Percentiles rank a stretch among this genome's conserved stretches.
Conservation (phyloP, 1,140 invertebrate genomes). For the Rhynchophorus ferrugineus region DNA sequence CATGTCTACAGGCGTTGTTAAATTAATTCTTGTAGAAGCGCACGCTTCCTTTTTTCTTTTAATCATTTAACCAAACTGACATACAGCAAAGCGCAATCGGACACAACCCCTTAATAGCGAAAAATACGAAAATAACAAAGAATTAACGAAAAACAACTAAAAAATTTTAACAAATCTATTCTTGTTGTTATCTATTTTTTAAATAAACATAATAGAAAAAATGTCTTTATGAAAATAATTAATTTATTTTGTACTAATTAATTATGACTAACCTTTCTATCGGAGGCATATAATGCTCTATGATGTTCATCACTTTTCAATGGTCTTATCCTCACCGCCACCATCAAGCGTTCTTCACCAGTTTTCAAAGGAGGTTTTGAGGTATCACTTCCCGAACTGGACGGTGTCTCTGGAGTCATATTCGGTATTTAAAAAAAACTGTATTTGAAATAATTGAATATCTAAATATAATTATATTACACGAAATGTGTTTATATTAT, state of each 20-base stretch:
- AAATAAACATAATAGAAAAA: neutral
- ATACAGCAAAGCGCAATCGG: too few species aligned
- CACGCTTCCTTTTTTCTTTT: too few species aligned
- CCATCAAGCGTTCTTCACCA: slow-evolving; percentile 37
- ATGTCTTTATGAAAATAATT: neutral
- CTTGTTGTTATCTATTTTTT: too few species aligned
- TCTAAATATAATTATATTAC: neutral
- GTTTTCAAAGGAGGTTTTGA: slow-evolving; percentile 22
- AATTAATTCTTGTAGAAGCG: too few species aligned
- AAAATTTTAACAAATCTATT: too few species aligned
- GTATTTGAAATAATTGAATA: neutral
- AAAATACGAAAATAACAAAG: too few species aligned
- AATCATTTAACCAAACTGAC: too few species aligned
- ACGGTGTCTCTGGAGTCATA: slow-evolving; percentile 36
- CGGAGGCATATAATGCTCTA: slow-evolving; percentile 31
- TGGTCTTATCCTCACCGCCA: slow-evolving; percentile 38
- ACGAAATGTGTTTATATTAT: neutral
- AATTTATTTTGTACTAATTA: too few species aligned
- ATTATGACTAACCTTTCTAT: slow-evolving; percentile 32
- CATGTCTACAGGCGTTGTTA: too few species aligned
- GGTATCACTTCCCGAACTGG: slow-evolving; percentile 30
- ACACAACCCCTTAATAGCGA: too few species aligned
- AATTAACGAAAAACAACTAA: too few species aligned
- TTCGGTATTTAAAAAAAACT: neutral
- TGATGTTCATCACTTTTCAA: slow-evolving; percentile 33